Evolutionary conservation across 2,113 vertebrate genomes (phyloP).

Genomic region (Atherinomorus stipes): DNA sequence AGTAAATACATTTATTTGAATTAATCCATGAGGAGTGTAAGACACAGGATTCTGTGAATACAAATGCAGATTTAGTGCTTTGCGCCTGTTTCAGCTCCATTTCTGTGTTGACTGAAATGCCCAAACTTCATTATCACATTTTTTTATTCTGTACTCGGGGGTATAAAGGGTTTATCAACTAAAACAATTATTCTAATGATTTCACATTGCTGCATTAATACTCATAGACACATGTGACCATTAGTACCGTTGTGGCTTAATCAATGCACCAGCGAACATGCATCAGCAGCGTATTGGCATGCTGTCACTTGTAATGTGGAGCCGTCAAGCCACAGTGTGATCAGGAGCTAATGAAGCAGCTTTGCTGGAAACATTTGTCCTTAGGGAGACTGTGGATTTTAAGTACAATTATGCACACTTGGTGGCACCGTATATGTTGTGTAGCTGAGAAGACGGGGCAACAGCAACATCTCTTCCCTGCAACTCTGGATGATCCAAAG

Average conservation of each 20-base stretch:
- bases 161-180: slow-evolving; percentile 9
- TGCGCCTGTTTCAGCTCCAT: background rate
- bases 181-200: slow-evolving; percentile 11
- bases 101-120: background rate
- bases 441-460: slow-evolving; percentile 11
- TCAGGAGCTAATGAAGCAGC: slow-evolving; percentile 63
- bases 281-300: slow-evolving; percentile 72
- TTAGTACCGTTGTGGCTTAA: slow-evolving; percentile 59
- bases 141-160: background rate
- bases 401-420: slow-evolving; percentile 43
- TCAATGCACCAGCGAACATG: slow-evolving; percentile 74
- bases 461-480: background rate
- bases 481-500: slow-evolving; percentile 4
- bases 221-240: slow-evolving; percentile 42
- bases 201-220: slow-evolving; percentile 28
- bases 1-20: slow-evolving; percentile 84
- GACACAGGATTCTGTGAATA: slow-evolving; percentile 51
- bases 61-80: slow-evolving; percentile 20
- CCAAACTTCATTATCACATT: background rate
- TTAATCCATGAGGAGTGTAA: slow-evolving; percentile 73
- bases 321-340: slow-evolving; percentile 55
- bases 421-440: slow-evolving; percentile 23
- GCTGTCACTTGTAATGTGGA: slow-evolving; percentile 69
- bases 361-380: slow-evolving; percentile 62
- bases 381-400: slow-evolving; percentile 56